Evolutionary conservation across 2,888 invertebrate genomes (phyloP).

Genomic region (Plagiodera versicolora): DNA sequence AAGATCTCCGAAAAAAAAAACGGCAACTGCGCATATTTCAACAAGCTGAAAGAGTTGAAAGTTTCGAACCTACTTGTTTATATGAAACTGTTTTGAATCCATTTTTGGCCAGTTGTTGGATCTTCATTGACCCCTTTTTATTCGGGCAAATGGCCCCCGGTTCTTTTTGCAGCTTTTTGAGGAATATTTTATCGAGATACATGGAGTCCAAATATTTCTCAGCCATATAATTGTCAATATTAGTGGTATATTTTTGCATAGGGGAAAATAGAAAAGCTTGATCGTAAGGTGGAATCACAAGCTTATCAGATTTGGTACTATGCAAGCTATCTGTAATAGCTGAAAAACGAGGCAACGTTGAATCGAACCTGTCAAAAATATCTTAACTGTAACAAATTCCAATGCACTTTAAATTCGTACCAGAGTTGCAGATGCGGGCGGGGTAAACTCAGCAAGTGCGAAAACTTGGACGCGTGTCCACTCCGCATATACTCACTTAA

Average conservation of each 20-base stretch:
- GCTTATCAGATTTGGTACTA: constrained; percentile 41
- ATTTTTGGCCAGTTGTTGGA: constrained; percentile 15
- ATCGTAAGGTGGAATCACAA: constrained; percentile 41
- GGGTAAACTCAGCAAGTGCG: no score
- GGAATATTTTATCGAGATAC: constrained; percentile 54
- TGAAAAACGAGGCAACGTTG: neutral
- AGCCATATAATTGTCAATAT: constrained; percentile 53
- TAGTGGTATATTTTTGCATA: constrained; percentile 50
- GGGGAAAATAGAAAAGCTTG: constrained; percentile 46
- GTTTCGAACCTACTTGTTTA: constrained; percentile 17
- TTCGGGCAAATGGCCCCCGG: constrained; percentile 51
- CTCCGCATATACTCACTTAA: no score
- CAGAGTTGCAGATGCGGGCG: no score
- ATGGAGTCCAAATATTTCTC: constrained; percentile 54
- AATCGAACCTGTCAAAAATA: no score
- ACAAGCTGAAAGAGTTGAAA: no score
- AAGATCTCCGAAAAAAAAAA: no score
- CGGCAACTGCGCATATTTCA: no score
- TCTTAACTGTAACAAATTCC: no score
- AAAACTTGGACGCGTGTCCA: no score
- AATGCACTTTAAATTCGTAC: no score
- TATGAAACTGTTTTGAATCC: constrained; percentile 6
- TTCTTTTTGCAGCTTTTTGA: constrained; percentile 47
- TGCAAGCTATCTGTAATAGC: constrained; percentile 45
- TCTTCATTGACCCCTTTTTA: constrained; percentile 32